Evolutionary conservation across 2,888 invertebrate species (phyloP), one percentile per base, ranked within the genome.

Genomic region (Neoaliturus tenellus): DNA sequence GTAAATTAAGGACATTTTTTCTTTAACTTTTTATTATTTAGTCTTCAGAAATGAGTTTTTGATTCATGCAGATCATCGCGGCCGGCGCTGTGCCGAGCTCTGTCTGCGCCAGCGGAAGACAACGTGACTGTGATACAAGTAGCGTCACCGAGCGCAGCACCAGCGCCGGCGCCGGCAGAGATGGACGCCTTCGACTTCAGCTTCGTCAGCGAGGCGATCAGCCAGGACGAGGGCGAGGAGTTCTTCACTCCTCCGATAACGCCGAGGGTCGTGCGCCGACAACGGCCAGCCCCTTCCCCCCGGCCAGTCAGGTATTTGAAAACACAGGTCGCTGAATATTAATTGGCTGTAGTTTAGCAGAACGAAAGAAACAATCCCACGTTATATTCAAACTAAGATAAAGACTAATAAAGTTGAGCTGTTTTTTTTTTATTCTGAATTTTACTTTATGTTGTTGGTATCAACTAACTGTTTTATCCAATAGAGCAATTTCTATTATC

Each of bases 81-180:
- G 41, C 78, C 62, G 17, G 31, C 78, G 2, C 31, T 78, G 12
- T 33, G 28, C 39, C 44, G 82, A 48, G 31, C 81, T 6, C 12
- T 73, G 62, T 73, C 80, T 5, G 67, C n/a, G 14, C 78, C 82
- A 1, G 69, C 78, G 28, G 69, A 84, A 20, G 81, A 87, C 39
- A 88, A 88, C 82, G 86, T 88, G 12, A 88, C 88, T 51, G 87
- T 88, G 31, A 88, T 88, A 82, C 87, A 88, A 86, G 87, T 88
- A 25, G 87, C 85, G 62, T 78, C 86, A 20, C 67, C 75, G 0
- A 14, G 28, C 14, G 48, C 25, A 58, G 8, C 17, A 14, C 5
- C 48, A 48, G 48, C n/a, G 39, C 10, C 73, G 1, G 35, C 73
- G 3, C 41, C 73, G 6, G 44, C 28, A 6, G 28, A 44, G 28